Percentiles rank a stretch among this genome's conserved stretches.
phyloP scores from a whole-genome alignment of 1,140 invertebrate genomes.

The Cepaea nemoralis region DNA sequence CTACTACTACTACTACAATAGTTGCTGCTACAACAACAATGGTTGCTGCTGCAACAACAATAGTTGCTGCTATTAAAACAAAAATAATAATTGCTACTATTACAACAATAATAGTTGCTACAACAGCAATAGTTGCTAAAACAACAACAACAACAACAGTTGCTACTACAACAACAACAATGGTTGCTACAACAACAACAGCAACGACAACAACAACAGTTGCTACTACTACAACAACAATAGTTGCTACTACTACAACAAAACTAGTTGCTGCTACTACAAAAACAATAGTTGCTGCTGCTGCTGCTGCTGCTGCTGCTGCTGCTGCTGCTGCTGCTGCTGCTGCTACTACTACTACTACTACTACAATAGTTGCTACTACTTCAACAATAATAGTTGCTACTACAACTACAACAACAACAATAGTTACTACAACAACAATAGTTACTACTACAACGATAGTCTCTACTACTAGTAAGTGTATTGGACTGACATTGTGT shows the following conservation, averaged over 20 bases:
- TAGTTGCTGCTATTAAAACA: not conserved
- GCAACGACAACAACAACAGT: not conserved
- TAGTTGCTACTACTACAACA: not conserved
- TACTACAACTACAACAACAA: too few species aligned
- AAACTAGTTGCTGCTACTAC: not conserved
- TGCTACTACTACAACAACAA: too few species aligned
- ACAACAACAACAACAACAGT: not conserved
- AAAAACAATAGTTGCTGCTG: not conserved
- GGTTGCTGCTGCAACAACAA: not conserved
- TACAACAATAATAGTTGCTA: not conserved
- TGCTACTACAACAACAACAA: not conserved
- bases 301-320: not conserved
- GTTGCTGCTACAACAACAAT: not conserved
- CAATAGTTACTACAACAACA: too few species aligned
- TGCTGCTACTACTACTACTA: constrained; percentile 20
- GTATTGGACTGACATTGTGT: too few species aligned
- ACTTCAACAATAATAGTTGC: too few species aligned
- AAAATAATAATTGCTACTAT: not conserved
- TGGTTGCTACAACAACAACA: not conserved
- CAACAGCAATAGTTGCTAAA: not conserved
- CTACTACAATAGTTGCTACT: not conserved
- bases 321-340: not conserved
- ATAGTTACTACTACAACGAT: too few species aligned
- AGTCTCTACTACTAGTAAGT: too few species aligned
- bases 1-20: constrained; percentile 3